These are phyloP conservation scores for Caenorhabditis elegans DNA, from an alignment of 1,140 invertebrate genomes.

Conservation along the genomic window WBcel235 BX284603.4:11036501-11037000, in stretches of 20 bases:
- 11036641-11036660: background rate
- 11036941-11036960: background rate
- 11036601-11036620: background rate
- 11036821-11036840: background rate
- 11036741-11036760: background rate
- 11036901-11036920: too few species aligned
- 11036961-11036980: constrained; percentile 8
- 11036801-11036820: background rate
- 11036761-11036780: background rate
- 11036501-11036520: too few species aligned
- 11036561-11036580: too few species aligned
- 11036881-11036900: background rate
- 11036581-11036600: background rate
- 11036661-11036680: background rate
- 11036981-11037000: background rate
- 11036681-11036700: background rate
- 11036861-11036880: background rate
- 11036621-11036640: background rate
- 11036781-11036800: background rate
- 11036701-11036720: background rate
- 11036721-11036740: background rate
- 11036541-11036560: too few species aligned
- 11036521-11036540: too few species aligned
- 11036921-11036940: background rate
- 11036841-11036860: background rate